Conservation (phyloP, 1,140 invertebrate genomes). For the Stenopsyche tienmushanensis region DNA sequence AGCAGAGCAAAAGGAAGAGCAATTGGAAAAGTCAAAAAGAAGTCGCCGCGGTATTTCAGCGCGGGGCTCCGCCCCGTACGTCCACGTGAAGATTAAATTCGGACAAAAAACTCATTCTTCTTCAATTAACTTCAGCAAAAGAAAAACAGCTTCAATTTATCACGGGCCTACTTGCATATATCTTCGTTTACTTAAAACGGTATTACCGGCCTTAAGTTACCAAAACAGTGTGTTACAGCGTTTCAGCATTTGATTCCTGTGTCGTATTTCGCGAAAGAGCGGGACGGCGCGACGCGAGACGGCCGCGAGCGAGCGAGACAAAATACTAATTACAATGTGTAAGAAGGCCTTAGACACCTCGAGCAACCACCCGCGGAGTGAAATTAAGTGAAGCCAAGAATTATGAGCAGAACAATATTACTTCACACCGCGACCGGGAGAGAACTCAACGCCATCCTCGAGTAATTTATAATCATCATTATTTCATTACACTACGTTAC, state of each 20-base stretch:
- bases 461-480: constrained; percentile 43
- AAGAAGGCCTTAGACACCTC: constrained; percentile 26
- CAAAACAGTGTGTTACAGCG: constrained; percentile 32
- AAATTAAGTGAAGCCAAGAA: constrained; percentile 43
- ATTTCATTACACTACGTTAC: constrained; percentile 41
- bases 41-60: not conserved
- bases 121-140: constrained; percentile 40
- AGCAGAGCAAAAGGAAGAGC: not conserved
- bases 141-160: constrained; percentile 42
- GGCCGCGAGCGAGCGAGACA: constrained; percentile 6
- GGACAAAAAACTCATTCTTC: constrained; percentile 40
- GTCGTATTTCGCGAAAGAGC: constrained; percentile 32
- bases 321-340: constrained; percentile 36
- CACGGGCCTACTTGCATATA: constrained; percentile 39
- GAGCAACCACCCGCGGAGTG: constrained; percentile 34
- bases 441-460: constrained; percentile 34
- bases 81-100: constrained; percentile 38
- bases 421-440: constrained; percentile 36
- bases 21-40: not conserved
- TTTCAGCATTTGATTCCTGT: constrained; percentile 34
- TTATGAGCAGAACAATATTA: constrained; percentile 43
- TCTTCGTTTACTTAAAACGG: constrained; percentile 40
- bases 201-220: constrained; percentile 37
- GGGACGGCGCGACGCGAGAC: constrained; percentile 7
- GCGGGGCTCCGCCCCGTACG: not conserved